Evolutionary conservation across 2,797 vertebrate species (phyloP).

Genomic region (Eremophila alpestris): DNA sequence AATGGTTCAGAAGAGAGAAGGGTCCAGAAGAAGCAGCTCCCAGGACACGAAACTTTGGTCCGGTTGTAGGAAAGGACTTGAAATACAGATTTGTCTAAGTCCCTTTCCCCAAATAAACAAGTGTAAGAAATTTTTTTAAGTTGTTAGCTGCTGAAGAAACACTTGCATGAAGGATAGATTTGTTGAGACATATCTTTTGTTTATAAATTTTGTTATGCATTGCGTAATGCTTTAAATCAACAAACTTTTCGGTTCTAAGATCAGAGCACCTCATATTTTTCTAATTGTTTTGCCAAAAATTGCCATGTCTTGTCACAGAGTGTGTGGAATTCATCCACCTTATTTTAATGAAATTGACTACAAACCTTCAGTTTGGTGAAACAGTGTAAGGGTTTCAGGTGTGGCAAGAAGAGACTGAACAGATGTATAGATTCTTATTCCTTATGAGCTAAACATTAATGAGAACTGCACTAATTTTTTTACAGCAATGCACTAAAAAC

Average conservation of each 20-base stretch:
- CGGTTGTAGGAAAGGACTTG: conserved; percentile 58
- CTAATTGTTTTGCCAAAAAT: conserved; percentile 93
- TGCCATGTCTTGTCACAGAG: conserved; percentile 83
- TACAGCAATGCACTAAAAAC: conserved; percentile 94
- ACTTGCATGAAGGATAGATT: conserved; percentile 89
- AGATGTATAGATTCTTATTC: conserved; percentile 79
- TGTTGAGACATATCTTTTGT: conserved; percentile 78
- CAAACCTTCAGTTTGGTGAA: conserved; percentile 74
- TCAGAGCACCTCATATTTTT: conserved; percentile 81
- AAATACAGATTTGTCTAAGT: conserved; percentile 50
- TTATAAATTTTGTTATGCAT: conserved; percentile 89
- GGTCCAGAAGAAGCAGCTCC: conserved; percentile 59
- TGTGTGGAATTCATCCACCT: conserved; percentile 77
- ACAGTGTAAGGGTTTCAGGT: conserved; percentile 77
- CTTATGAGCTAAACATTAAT: conserved; percentile 77
- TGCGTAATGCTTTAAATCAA: conserved; percentile 84
- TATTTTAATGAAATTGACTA: conserved; percentile 74
- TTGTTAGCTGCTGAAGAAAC: conserved; percentile 79
- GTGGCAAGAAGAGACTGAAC: conserved; percentile 82
- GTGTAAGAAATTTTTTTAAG: conserved; percentile 76
- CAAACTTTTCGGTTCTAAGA: conserved; percentile 81
- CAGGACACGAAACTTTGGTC: conserved; percentile 3
- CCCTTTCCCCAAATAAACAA: conserved; percentile 71
- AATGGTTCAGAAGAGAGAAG: conserved; percentile 52
- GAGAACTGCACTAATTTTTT: conserved; percentile 95